Conservation (phyloP, 2,888 invertebrate genomes). For the Pseudococcus jackbeardsleyi region DNA sequence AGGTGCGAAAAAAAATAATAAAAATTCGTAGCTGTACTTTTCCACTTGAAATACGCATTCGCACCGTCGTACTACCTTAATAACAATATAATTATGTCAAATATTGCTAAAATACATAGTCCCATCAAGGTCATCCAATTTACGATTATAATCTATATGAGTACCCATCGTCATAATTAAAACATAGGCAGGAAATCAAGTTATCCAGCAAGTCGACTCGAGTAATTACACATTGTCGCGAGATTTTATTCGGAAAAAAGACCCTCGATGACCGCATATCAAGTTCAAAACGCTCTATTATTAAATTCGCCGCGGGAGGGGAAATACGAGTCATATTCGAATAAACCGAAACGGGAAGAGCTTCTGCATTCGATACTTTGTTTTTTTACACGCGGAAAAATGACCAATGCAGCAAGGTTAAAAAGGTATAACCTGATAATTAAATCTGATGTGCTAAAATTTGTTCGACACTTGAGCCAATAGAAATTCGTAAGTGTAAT, state of each 20-base stretch:
- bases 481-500: neutral
- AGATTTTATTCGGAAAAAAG: neutral
- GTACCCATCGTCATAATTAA: neutral
- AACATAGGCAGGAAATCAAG: neutral
- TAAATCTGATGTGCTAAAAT: neutral
- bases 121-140: conserved; percentile 8
- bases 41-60: neutral
- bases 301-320: neutral
- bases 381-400: neutral
- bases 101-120: conserved; percentile 10
- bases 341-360: neutral
- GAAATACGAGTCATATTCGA: neutral
- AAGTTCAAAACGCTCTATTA: neutral
- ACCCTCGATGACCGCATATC: neutral
- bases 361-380: neutral
- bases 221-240: neutral
- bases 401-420: neutral
- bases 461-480: neutral
- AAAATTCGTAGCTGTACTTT: neutral
- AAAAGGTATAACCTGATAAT: conserved; percentile 4
- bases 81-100: conserved; percentile 41
- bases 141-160: neutral
- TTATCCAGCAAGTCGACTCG: neutral
- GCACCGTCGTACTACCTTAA: neutral
- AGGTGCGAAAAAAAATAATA: neutral